Percentiles rank a stretch among this genome's conserved stretches.
phyloP scores from a whole-genome alignment of 2,113 vertebrate genomes.

The Numida meleagris region DNA sequence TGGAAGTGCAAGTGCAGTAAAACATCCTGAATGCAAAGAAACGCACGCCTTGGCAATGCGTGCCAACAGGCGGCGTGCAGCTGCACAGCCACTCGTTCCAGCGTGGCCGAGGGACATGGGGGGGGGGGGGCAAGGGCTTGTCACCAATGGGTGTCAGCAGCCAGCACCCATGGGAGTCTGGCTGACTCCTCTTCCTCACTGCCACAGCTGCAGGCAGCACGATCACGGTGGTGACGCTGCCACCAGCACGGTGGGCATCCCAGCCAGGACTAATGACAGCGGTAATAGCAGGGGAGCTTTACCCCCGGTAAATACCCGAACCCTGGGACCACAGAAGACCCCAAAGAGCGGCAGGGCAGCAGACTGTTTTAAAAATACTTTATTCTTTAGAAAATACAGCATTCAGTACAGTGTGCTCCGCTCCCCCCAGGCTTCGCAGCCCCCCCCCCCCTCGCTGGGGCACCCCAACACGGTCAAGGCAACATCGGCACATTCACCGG shows the following conservation, averaged over 20 bases:
- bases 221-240: no score
- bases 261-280: no score
- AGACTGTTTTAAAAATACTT: constrained; percentile 72
- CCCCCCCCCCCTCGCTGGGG: background rate
- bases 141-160: no score
- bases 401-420: constrained; percentile 67
- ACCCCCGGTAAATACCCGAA: background rate
- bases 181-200: no score
- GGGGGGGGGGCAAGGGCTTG: no score
- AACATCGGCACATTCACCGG: background rate
- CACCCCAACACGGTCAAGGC: background rate
- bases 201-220: no score
- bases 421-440: background rate
- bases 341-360: background rate
- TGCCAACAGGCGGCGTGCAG: background rate
- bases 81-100: no score
- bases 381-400: constrained; percentile 76
- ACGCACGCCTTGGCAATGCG: background rate
- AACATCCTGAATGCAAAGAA: background rate
- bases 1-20: background rate
- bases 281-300: no score
- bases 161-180: no score
- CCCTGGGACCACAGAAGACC: background rate
- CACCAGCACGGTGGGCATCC: no score
- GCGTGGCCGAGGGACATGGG: no score